Evolutionary conservation across 1,140 invertebrate genomes (phyloP).

Genomic region (Lepidurus couesii): DNA sequence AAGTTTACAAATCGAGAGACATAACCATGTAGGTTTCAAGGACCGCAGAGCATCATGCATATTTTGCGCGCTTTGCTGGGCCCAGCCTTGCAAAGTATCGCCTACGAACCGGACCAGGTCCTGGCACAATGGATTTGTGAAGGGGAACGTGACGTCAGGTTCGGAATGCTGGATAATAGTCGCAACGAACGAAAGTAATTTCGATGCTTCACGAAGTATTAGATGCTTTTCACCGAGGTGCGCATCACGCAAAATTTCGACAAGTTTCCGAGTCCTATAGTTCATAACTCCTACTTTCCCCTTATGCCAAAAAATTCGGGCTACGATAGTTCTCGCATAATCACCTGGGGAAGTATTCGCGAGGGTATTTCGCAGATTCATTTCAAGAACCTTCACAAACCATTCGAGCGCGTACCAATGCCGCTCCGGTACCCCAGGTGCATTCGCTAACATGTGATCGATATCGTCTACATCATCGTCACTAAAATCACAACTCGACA

Average conservation of each 20-base stretch:
- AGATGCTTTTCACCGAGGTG: neutral
- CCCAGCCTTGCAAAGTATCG: neutral
- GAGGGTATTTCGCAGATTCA: neutral
- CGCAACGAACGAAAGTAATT: neutral
- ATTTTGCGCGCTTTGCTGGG: neutral
- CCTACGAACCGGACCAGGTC: neutral
- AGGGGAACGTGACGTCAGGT: neutral
- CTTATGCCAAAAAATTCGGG: neutral
- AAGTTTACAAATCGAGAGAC: neutral
- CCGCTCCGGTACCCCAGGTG: neutral
- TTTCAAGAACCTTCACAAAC: neutral
- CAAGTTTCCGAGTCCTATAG: neutral
- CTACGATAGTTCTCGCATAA: neutral
- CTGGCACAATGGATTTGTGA: neutral
- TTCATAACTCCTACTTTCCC: neutral
- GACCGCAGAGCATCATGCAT: neutral
- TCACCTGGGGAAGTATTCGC: neutral
- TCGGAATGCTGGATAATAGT: neutral
- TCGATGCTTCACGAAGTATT: neutral
- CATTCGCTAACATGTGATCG: neutral
- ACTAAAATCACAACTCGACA: neutral
- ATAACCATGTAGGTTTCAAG: neutral
- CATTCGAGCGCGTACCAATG: neutral
- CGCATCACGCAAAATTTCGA: neutral
- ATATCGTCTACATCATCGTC: neutral